A percentile compares a stretch with the other conserved stretches of the same genome.
Evolutionary conservation across 1,140 invertebrate species (phyloP).

Genomic region (Eciton burchellii): DNA sequence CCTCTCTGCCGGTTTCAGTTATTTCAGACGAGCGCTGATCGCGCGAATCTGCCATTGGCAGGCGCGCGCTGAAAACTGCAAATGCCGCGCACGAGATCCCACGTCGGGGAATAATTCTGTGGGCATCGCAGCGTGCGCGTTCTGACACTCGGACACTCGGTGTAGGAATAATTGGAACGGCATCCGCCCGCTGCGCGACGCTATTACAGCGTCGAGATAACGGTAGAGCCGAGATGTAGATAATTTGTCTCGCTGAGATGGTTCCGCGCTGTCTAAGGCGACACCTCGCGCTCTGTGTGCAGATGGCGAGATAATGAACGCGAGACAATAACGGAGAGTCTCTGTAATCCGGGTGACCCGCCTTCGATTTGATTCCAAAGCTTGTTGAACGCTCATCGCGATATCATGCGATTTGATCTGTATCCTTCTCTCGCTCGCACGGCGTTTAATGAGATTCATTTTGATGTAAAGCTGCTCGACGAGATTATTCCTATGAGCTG

Average conservation of each 20-base stretch:
- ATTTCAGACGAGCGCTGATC: not conserved
- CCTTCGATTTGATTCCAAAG: too few relatives aligned
- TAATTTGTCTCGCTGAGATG: conserved; percentile 17
- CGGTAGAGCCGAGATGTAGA: conserved; percentile 32
- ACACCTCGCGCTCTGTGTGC: not conserved
- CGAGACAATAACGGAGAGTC: too few relatives aligned
- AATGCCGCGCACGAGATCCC: conserved; percentile 46
- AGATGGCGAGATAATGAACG: not conserved
- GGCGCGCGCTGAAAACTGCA: too few relatives aligned
- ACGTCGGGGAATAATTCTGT: conserved; percentile 54
- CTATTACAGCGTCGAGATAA: conserved; percentile 48
- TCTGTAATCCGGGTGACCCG: too few relatives aligned
- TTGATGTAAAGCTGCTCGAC: too few relatives aligned
- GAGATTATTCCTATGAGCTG: too few relatives aligned
- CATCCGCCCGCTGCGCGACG: conserved; percentile 56
- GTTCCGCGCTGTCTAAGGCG: conserved; percentile 20
- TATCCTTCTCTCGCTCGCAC: too few relatives aligned
- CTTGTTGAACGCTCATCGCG: too few relatives aligned
- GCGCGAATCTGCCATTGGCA: not conserved
- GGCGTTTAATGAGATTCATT: too few relatives aligned
- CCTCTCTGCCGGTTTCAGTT: conserved; percentile 16
- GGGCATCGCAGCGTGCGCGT: conserved; percentile 18
- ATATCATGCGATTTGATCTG: too few relatives aligned
- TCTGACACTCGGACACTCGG: conserved; percentile 37
- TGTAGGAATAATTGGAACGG: conserved; percentile 58